A percentile compares a stretch with the other conserved stretches of the same genome.
These are phyloP conservation scores for Phania funesta DNA, from an alignment of 2,888 invertebrate species.

Conservation along the genomic window DNA sequence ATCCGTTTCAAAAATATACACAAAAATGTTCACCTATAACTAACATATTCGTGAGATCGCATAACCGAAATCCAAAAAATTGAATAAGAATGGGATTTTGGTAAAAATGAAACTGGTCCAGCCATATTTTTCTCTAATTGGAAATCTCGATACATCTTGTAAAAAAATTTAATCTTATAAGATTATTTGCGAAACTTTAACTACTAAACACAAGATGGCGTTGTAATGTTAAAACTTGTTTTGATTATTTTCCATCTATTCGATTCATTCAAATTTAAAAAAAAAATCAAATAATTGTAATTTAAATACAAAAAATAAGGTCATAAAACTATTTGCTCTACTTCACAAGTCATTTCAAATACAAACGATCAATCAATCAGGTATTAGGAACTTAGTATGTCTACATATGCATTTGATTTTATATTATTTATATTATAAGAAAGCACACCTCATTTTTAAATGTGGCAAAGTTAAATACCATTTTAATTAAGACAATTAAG, in stretches of 20 bases:
- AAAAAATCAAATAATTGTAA: too few relatives aligned
- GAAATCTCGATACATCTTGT: too few relatives aligned
- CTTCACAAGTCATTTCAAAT: neutral
- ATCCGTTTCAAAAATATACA: too few relatives aligned
- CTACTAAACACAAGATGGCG: neutral
- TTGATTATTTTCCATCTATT: too few relatives aligned
- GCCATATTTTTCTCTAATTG: too few relatives aligned
- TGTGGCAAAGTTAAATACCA: neutral
- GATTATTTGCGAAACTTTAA: neutral
- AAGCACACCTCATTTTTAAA: neutral
- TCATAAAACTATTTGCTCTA: conserved; percentile 24
- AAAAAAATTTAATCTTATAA: neutral
- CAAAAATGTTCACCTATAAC: too few relatives aligned
- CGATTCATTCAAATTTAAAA: too few relatives aligned
- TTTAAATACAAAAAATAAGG: too few relatives aligned
- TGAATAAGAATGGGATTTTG: too few relatives aligned
- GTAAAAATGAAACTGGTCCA: too few relatives aligned
- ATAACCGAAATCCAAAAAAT: too few relatives aligned
- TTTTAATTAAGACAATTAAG: neutral
- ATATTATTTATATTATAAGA: neutral
- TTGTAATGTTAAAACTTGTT: neutral
- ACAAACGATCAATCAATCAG: neutral
- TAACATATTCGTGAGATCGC: too few relatives aligned
- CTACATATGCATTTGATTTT: neutral
- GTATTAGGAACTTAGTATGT: neutral